Evolutionary conservation across 2,113 vertebrate species (phyloP), one percentile per base, ranked within the genome.

Genomic region (Nothobranchius furzeri): DNA sequence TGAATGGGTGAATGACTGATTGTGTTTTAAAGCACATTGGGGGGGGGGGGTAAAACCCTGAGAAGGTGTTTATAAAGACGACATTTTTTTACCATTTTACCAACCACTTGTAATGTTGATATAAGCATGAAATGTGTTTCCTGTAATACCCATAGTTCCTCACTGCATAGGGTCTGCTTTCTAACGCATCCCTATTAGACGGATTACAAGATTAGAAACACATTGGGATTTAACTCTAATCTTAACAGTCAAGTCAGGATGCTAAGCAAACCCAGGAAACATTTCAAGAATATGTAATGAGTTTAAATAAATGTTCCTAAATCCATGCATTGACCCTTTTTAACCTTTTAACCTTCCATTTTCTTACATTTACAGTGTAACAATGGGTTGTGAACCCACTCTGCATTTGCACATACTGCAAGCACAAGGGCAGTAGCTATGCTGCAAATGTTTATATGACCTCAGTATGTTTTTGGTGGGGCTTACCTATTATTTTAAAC

Each of bases 121-220:
- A 68, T 71, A 35, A 37, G 46, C 20, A 5, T 20, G 52, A 62
- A 79, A 73, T 25, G 63, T 4, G 2, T 85, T 82, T 74, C 40
- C 35, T 57, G 54, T 70, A 70, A 83, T 77, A 66, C 85, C 75
- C 49, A 30, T 4, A 13, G 14, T 51, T 64, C 36, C 37, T 15
- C 15, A 73, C 58, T 57, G 14, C 69, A 47, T 53, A 65, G 57
- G 60, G 40, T 52, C 49, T 69, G 35, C 52, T 64, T 56, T 76
- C 46, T 54, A 63, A 84, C 71, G 68, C 54, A 72, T 14, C 62
- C 52, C 67, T 76, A 78, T 83, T 86, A 75, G 63, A 69, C 67
- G 68, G 78, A 88, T 85, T 84, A 81, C 57, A 62, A 79, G 82
- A 87, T 88, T 84, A 86, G 67, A 82, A 58, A 70, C 65, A 80